These are phyloP conservation scores for Actinia equina DNA, from an alignment of 64 coral and sea anemone genomes.

Conservation along the genomic window DNA sequence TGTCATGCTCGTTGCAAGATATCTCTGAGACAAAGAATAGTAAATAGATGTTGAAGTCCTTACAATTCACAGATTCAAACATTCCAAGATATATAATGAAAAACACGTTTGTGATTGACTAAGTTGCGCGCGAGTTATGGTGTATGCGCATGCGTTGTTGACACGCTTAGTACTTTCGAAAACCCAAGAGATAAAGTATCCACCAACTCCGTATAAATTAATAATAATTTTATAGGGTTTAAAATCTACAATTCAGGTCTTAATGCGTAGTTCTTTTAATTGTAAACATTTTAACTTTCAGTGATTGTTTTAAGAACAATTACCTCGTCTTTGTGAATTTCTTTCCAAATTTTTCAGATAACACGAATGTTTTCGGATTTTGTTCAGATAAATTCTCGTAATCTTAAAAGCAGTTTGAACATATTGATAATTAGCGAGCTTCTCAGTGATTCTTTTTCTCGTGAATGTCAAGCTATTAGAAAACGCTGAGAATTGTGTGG, in stretches of 20 bases:
- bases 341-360: not conserved
- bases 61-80: not conserved
- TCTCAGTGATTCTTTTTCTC: not conserved
- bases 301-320: not conserved
- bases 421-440: not conserved
- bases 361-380: not conserved
- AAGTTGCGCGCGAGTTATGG: not conserved
- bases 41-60: not conserved
- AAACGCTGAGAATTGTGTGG: not conserved
- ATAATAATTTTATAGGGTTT: too few species aligned
- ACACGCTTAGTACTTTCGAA: not conserved
- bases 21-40: not conserved
- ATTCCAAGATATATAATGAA: not conserved
- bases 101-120: not conserved
- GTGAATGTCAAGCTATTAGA: not conserved
- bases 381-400: not conserved
- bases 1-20: not conserved
- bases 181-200: not conserved
- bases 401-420: constrained; percentile 1
- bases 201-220: not conserved
- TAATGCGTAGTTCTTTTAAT: not conserved
- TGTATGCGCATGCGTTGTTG: not conserved
- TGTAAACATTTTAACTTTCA: not conserved
- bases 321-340: not conserved
- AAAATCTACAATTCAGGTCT: not conserved